Percentiles rank a stretch among this genome's conserved stretches.
These are phyloP conservation scores for Arbacia lixula DNA, from an alignment of 53 echinoderm and acorn worm species.

Conservation along the genomic window DNA sequence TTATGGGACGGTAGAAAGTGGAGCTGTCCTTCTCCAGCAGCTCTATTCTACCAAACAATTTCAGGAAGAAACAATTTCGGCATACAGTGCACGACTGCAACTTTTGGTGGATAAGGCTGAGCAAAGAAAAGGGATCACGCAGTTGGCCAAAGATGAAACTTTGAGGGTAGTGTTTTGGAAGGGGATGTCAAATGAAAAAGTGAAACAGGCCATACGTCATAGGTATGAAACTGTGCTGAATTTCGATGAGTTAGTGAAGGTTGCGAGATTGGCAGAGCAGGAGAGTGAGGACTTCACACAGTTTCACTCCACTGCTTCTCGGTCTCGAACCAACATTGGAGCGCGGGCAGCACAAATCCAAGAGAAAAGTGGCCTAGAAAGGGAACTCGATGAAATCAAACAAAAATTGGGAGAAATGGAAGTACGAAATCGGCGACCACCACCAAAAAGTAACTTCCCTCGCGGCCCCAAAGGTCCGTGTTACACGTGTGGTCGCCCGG, in stretches of 20 bases:
- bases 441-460: no score
- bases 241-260: slow-evolving; percentile 40
- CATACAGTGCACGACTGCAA: slow-evolving; percentile 39
- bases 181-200: slow-evolving; percentile 17
- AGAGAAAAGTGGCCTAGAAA: neutral
- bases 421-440: no score
- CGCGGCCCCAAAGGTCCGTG: slow-evolving; percentile 9
- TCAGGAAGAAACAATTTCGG: slow-evolving; percentile 3
- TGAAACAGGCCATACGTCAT: slow-evolving; percentile 53
- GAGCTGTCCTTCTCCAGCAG: slow-evolving; percentile 54
- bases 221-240: slow-evolving; percentile 14
- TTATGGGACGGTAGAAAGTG: slow-evolving; percentile 53
- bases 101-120: slow-evolving; percentile 11
- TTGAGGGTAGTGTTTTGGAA: slow-evolving; percentile 54
- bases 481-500: slow-evolving; percentile 22
- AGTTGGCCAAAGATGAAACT: slow-evolving; percentile 35
- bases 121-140: slow-evolving; percentile 34
- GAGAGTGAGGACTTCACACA: slow-evolving; percentile 29
- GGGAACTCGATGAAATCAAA: neutral
- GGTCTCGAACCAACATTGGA: neutral
- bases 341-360: neutral
- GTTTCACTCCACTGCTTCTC: neutral
- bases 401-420: slow-evolving; percentile 11
- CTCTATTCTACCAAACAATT: slow-evolving; percentile 38
- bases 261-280: slow-evolving; percentile 45